These are phyloP conservation scores for Falco rusticolus DNA, from an alignment of 2,797 vertebrate genomes.

Conservation along the genomic window DNA sequence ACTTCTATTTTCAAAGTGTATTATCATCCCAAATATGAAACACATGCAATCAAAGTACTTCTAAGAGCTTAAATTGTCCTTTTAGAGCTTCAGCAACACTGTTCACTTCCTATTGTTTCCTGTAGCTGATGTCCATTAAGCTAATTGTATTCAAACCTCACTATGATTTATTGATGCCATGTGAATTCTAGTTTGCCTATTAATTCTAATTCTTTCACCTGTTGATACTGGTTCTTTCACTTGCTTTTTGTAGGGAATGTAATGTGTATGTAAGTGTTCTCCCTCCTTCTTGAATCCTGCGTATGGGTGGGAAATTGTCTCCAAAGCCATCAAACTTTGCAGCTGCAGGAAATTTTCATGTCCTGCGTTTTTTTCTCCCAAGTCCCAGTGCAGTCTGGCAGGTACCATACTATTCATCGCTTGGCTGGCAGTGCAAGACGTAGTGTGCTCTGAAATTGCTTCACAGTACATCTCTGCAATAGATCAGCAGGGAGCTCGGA, in stretches of 20 bases:
- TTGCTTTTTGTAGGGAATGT: neutral
- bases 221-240: neutral
- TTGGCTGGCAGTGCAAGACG: neutral
- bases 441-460: neutral
- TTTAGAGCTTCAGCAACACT: neutral
- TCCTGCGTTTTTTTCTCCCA: neutral
- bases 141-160: neutral
- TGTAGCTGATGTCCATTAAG: neutral
- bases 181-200: neutral
- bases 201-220: neutral
- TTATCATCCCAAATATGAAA: neutral
- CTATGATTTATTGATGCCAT: neutral
- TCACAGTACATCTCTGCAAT: neutral
- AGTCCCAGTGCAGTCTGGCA: neutral
- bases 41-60: neutral
- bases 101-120: neutral
- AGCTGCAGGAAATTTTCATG: neutral
- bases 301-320: neutral
- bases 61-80: neutral
- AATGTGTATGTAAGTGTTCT: neutral
- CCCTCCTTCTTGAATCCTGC: neutral
- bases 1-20: neutral
- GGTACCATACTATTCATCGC: neutral
- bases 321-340: neutral
- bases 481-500: conserved; percentile 27